Evolutionary conservation across 2,888 invertebrate species (phyloP), one percentile per base, ranked within the genome.

Genomic region (Xestia rhomboidea): DNA sequence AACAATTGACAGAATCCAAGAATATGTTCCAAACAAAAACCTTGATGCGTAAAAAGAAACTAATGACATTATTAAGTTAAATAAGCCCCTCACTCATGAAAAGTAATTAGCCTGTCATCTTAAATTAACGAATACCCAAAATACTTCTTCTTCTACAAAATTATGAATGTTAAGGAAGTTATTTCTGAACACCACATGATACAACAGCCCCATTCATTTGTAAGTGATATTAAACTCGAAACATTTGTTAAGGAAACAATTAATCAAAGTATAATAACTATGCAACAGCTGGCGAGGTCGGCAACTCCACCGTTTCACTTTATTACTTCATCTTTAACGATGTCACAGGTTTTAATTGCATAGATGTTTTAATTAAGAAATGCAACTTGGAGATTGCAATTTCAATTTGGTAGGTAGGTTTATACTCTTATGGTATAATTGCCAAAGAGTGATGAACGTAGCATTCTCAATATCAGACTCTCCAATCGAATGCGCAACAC

Each of bases 281-380:
- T 79, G 79, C 79, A 81, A 62, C 89, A 89, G 88, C 89, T 90
- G 88, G 89, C 68, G 62, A 72, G 73, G 67, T 79, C 68, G 72
- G 79, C 76, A 85, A 83, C 76, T 86, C 77, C 41, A 84, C 74
- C 77, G 77, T 80, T 80, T 75, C 78, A 85, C 79, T 90, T 90
- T 88, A 89, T 80, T 82, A 81, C 83, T 84, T 68, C 71, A 79
- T 77, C 77, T 88, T 90, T 77, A 21, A 90, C 69, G 78, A 77
- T 77, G 74, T 73, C 80, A 84, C 76, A 75, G 76, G 76, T 81
- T 86, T 84, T 86, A 83, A 85, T 86, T 86, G 70, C 62, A 71
- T 15, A 64, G 41, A 38, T 69, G 73, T 68, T 75, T 80, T 67
- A 83, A 80, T 82, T 74, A 72, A 70, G 49, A 69, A 75, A 51